Evolutionary conservation across 2,888 invertebrate species (phyloP).

Genomic region (Anticlea derivata): DNA sequence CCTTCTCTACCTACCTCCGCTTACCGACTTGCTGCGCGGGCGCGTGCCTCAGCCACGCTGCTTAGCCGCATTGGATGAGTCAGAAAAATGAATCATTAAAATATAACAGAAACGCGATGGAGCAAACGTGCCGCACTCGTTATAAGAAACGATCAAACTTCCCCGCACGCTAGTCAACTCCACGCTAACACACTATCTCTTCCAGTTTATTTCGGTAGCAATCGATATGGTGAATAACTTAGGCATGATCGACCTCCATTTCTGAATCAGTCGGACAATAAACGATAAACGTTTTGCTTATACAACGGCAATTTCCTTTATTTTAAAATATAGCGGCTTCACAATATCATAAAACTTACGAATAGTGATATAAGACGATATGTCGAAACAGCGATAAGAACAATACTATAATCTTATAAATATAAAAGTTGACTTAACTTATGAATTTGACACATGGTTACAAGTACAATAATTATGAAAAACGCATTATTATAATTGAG

Average conservation of each 20-base stretch:
- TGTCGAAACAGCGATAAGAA: constrained; percentile 82
- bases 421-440: constrained; percentile 61
- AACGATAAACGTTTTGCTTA: constrained; percentile 81
- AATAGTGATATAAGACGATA: constrained; percentile 80
- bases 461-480: constrained; percentile 64
- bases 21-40: constrained; percentile 64
- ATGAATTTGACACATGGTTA: constrained; percentile 78
- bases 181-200: constrained; percentile 78
- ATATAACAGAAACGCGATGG: constrained; percentile 47
- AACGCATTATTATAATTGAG: constrained; percentile 55
- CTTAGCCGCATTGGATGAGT: constrained; percentile 77
- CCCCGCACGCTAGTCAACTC: constrained; percentile 73
- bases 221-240: constrained; percentile 76
- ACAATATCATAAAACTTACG: constrained; percentile 80
- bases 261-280: constrained; percentile 73
- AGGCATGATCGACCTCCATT: constrained; percentile 69
- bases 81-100: constrained; percentile 71
- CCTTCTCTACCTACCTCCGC: constrained; percentile 24
- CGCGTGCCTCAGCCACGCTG: constrained; percentile 70
- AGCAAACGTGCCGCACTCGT: constrained; percentile 31
- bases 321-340: constrained; percentile 84
- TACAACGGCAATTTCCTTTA: constrained; percentile 83
- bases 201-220: constrained; percentile 78
- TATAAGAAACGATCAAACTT: constrained; percentile 37
- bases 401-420: constrained; percentile 73